phyloP scores from a whole-genome alignment of 2,113 vertebrate genomes.

The Leucoraja erinaceus region DNA sequence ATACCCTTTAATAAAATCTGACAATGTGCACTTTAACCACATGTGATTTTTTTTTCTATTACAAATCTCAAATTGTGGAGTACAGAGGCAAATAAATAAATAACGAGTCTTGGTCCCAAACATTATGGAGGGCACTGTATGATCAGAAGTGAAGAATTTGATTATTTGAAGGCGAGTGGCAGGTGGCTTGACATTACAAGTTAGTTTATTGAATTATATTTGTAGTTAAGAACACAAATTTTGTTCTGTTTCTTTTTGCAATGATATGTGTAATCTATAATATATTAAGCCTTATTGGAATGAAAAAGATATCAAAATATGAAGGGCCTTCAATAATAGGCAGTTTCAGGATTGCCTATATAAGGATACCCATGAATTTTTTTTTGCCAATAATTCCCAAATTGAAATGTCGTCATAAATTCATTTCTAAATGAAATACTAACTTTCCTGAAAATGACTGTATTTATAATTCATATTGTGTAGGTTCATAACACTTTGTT shows the following conservation, averaged over 20 bases:
- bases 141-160: background rate
- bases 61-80: too few species aligned
- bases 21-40: too few species aligned
- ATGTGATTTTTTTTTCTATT: too few species aligned
- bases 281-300: background rate
- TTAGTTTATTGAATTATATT: background rate
- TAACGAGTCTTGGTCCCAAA: too few species aligned
- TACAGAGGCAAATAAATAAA: too few species aligned
- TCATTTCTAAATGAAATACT: constrained; percentile 89
- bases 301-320: background rate
- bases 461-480: constrained; percentile 76
- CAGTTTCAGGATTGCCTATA: constrained; percentile 41
- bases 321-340: background rate
- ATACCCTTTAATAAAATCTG: too few species aligned
- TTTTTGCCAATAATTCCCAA: constrained; percentile 87
- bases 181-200: background rate
- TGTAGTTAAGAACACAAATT: background rate
- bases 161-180: background rate
- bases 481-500: constrained; percentile 55
- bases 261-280: background rate
- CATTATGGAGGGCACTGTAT: background rate
- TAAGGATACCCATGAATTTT: constrained; percentile 56
- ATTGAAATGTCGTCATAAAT: constrained; percentile 79
- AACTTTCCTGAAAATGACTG: constrained; percentile 85
- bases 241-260: background rate